Conservation (phyloP, 2,797 vertebrate genomes). For the Typhlichthys eigenmanni region DNA sequence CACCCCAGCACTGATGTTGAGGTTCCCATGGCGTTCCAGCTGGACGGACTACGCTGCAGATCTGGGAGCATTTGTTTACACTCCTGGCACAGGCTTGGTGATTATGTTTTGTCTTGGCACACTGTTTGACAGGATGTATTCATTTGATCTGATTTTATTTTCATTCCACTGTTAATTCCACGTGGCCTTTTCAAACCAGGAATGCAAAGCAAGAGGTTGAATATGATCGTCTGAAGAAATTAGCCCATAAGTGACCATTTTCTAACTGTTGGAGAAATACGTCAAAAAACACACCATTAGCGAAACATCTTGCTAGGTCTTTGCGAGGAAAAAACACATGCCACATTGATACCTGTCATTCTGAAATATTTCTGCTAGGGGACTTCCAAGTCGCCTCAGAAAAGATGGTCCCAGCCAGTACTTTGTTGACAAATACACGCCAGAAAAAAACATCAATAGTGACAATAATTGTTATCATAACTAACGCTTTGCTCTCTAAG, state of each 20-base stretch:
- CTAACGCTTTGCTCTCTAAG: constrained; percentile 12
- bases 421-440: constrained; percentile 12
- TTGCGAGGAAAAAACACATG: constrained; percentile 13
- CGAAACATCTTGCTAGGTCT: constrained; percentile 7
- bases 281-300: constrained; percentile 3
- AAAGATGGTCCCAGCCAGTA: constrained; percentile 7
- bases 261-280: too few relatives aligned
- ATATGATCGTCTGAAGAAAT: too few relatives aligned
- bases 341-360: constrained; percentile 30
- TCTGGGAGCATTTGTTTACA: constrained; percentile 29
- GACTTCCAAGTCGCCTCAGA: constrained; percentile 20
- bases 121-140: constrained; percentile 21
- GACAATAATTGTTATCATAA: constrained; percentile 40
- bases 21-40: constrained; percentile 18
- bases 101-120: constrained; percentile 1
- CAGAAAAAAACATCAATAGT: constrained; percentile 51
- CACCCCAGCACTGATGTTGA: constrained; percentile 4
- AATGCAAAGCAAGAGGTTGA: too few relatives aligned
- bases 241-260: too few relatives aligned
- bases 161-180: too few relatives aligned
- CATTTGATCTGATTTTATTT: constrained; percentile 15
- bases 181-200: too few relatives aligned
- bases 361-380: constrained; percentile 27
- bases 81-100: constrained; percentile 31
- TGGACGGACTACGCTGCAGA: constrained; percentile 29